Percentiles rank a stretch among this genome's conserved stretches.
phyloP scores from a whole-genome alignment of 92 coral and sea anemone species.

The Phenganax subtilis region DNA sequence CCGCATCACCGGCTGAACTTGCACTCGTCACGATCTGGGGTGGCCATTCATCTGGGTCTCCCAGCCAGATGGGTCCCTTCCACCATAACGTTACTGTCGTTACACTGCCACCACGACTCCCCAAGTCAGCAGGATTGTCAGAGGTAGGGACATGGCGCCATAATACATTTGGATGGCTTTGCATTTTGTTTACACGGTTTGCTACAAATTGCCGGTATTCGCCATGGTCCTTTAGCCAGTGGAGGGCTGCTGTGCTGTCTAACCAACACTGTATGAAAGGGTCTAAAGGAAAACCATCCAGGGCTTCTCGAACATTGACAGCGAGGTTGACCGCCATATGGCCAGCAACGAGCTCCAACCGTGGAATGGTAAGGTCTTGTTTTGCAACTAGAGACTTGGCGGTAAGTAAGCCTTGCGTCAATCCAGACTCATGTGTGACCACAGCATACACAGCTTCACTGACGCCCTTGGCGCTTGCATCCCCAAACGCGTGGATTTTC shows the following conservation, averaged over 20 bases:
- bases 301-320: constrained; percentile 32
- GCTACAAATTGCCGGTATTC: constrained; percentile 45
- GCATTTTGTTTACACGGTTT: constrained; percentile 41
- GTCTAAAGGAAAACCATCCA: constrained; percentile 37
- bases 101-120: constrained; percentile 43
- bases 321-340: constrained; percentile 47
- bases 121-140: constrained; percentile 41
- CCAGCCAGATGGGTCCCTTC: constrained; percentile 34
- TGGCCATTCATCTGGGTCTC: constrained; percentile 33
- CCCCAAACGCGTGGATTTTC: background rate
- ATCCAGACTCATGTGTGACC: background rate
- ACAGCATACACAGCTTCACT: background rate
- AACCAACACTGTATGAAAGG: constrained; percentile 42
- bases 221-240: constrained; percentile 43
- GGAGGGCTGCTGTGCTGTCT: constrained; percentile 46
- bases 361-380: constrained; percentile 38
- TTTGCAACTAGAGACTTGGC: background rate
- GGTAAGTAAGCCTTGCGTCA: background rate
- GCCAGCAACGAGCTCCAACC: constrained; percentile 39
- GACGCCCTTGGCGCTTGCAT: constrained; percentile 3
- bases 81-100: constrained; percentile 35
- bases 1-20: constrained; percentile 24
- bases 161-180: constrained; percentile 45
- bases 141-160: constrained; percentile 45
- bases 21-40: constrained; percentile 34